phyloP scores from a whole-genome alignment of 2,888 invertebrate species.

The Ennomos fuscantarius region DNA sequence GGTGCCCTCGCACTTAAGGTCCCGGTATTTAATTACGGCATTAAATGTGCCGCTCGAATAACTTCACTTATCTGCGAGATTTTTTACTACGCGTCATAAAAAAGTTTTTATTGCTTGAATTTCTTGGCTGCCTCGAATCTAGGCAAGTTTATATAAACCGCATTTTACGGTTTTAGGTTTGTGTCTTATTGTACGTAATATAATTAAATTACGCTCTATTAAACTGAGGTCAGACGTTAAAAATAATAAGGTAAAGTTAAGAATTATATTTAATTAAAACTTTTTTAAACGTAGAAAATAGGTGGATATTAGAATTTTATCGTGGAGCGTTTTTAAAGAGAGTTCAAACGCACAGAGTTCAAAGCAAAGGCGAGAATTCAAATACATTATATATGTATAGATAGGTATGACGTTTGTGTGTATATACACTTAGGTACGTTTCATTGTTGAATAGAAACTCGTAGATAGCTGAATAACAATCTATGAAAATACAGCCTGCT shows the following conservation, averaged over 20 bases:
- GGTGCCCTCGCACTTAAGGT: constrained; percentile 29
- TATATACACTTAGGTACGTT: too few relatives aligned
- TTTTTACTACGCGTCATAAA: constrained; percentile 36
- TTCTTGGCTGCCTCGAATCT: constrained; percentile 14
- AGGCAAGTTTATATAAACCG: constrained; percentile 20
- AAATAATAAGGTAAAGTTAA: neutral
- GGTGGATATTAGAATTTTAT: too few relatives aligned
- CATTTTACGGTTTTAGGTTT: constrained; percentile 22
- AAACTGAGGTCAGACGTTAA: constrained; percentile 1
- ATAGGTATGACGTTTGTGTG: too few relatives aligned
- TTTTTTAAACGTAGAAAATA: neutral
- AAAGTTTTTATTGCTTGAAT: constrained; percentile 32
- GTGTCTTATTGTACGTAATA: constrained; percentile 18
- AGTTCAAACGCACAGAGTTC: too few relatives aligned
- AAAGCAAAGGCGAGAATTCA: too few relatives aligned
- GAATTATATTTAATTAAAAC: neutral
- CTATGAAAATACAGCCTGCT: too few relatives aligned
- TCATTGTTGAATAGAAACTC: too few relatives aligned
- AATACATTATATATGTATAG: too few relatives aligned
- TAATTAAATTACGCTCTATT: constrained; percentile 14
- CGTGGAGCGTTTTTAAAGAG: too few relatives aligned
- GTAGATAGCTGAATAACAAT: too few relatives aligned
- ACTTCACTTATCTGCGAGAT: constrained; percentile 35
- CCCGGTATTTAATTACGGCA: constrained; percentile 52
- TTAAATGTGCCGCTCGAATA: constrained; percentile 45